Percentiles rank a stretch among this genome's conserved stretches.
These are phyloP conservation scores for Agriotes lineatus DNA, from an alignment of 2,888 invertebrate genomes.

Conservation along the genomic window DNA sequence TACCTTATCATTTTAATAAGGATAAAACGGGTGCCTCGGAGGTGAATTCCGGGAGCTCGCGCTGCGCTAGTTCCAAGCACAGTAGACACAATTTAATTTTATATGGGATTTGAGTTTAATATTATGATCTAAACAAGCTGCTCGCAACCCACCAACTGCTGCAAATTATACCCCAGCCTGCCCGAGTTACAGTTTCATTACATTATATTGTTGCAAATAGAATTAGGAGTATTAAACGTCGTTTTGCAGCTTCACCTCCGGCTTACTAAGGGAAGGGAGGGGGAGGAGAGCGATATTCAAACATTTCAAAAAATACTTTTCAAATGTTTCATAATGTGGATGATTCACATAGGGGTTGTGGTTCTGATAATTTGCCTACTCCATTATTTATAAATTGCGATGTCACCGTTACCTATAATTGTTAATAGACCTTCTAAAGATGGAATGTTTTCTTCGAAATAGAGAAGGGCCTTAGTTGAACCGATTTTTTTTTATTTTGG, in stretches of 20 bases:
- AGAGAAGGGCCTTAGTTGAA: too few species aligned
- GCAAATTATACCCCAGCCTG: conserved; percentile 38
- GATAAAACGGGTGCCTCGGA: conserved; percentile 33
- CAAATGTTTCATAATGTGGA: too few species aligned
- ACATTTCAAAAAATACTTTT: too few species aligned
- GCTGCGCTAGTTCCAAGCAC: conserved; percentile 32
- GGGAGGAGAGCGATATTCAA: too few species aligned
- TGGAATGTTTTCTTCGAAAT: too few species aligned
- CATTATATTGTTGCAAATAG: conserved; percentile 40
- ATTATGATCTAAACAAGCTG: conserved; percentile 42
- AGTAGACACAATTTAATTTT: conserved; percentile 43
- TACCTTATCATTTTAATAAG: conserved; percentile 44
- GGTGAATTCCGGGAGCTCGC: conserved; percentile 29
- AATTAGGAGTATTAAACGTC: conserved; percentile 40
- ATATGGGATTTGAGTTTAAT: conserved; percentile 42
- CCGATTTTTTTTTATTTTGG: too few species aligned
- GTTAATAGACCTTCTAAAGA: too few species aligned
- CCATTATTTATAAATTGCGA: too few species aligned
- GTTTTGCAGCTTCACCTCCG: conserved; percentile 26
- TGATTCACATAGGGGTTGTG: too few species aligned
- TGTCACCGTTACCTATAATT: too few species aligned
- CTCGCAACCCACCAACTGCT: conserved; percentile 36
- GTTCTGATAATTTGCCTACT: too few species aligned
- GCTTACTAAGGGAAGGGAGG: neutral
- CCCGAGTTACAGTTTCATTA: conserved; percentile 43